Conservation (phyloP, 2,113 vertebrate species). For the Gnathochromis pfefferi region DNA sequence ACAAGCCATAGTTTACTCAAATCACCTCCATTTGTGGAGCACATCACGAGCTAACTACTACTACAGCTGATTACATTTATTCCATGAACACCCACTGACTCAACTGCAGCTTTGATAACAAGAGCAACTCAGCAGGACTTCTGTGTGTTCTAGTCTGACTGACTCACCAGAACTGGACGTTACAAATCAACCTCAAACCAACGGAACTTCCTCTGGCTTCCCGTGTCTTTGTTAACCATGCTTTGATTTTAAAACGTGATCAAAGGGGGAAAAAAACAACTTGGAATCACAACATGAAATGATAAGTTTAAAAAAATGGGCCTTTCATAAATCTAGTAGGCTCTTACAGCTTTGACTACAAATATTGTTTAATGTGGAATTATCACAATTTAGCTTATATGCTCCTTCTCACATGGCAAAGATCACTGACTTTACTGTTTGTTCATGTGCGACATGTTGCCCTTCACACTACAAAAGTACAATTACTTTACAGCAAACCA, state of each 20-base stretch:
- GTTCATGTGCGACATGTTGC: neutral
- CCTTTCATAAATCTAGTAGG: neutral
- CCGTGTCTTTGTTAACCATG: neutral
- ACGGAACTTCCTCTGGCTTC: neutral
- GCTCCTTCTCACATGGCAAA: neutral
- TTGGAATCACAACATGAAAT: neutral
- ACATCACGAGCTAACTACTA: neutral
- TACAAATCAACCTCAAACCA: neutral
- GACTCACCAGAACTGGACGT: neutral
- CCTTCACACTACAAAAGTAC: neutral
- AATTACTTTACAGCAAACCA: neutral
- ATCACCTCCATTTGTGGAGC: neutral
- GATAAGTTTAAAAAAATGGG: neutral
- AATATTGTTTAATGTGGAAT: neutral
- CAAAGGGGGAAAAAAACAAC: neutral
- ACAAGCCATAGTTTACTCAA: neutral
- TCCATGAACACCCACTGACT: neutral
- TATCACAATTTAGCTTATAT: neutral
- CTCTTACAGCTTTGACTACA: neutral
- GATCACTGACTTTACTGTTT: neutral
- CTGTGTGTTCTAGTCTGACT: neutral
- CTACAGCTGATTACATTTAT: neutral
- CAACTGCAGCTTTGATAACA: neutral
- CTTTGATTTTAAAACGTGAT: neutral
- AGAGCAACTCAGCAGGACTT: neutral